Percentiles rank a stretch among this genome's conserved stretches.
Conservation (phyloP, 2,797 vertebrate species). For the Helicolenus hilgendorfi region DNA sequence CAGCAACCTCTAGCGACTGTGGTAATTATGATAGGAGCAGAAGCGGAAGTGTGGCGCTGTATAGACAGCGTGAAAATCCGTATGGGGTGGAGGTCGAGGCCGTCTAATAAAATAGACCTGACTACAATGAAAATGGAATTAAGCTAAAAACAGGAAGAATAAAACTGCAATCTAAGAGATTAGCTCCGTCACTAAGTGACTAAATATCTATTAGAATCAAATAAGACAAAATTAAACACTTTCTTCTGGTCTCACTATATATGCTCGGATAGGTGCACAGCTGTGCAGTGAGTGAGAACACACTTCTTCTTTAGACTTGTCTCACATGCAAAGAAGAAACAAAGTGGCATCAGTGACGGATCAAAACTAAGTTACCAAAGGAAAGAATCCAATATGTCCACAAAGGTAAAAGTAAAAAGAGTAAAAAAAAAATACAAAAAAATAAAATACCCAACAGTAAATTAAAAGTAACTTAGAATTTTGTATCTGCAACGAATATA, state of each 20-base stretch:
- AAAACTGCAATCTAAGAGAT: background rate
- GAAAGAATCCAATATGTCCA: background rate
- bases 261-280: background rate
- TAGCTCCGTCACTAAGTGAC: background rate
- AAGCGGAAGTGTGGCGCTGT: background rate
- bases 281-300: background rate
- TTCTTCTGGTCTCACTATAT: background rate
- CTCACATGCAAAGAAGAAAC: background rate
- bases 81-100: background rate
- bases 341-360: background rate
- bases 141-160: background rate
- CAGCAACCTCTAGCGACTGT: background rate
- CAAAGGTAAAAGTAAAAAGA: background rate
- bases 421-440: background rate
- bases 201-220: background rate
- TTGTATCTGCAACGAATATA: background rate
- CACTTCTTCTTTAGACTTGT: background rate
- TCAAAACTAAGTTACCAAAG: background rate
- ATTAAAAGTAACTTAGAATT: too few species aligned
- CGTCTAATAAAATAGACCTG: background rate
- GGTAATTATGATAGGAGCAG: background rate
- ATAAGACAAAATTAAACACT: background rate
- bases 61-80: too few species aligned
- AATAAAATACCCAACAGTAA: background rate
- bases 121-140: background rate